Evolutionary conservation across 2,797 vertebrate species (phyloP), one percentile per base, ranked within the genome.

Genomic region (Echiichthys vipera): DNA sequence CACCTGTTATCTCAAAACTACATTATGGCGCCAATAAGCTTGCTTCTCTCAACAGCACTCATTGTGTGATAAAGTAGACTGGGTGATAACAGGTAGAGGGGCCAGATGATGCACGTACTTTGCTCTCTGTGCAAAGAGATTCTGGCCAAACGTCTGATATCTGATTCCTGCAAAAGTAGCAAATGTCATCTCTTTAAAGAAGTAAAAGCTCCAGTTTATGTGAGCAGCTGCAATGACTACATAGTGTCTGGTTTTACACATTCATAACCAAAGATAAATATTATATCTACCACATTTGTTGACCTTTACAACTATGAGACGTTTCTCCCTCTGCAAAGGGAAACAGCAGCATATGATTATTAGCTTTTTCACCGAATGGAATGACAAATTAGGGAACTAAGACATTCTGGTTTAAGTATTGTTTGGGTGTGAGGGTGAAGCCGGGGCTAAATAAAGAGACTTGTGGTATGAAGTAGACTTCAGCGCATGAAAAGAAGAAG

Each of bases 401-500:
- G 36, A 81, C 43, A 61, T 65, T 37, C 57, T 57, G 24, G 34
- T 77, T 43, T 47, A 57, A 76, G 61, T 22, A 64, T 24, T 2
- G 61, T 81, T 86, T 87, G 86, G 72, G 76, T 84, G 84, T 81
- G 74, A 83, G 72, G 64, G 70, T 80, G 45, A 88, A 83, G 56
- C 73, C 22, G 11, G 47, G 63, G 42, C 77, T 87, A 89, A 84
- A 92, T 80, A 80, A 78, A 87, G 83, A 78, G 71, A 76, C 30
- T 32, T 82, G 77, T 71, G 78, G 83, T 85, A 75, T 58, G 72
- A 86, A 68, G 34, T 46, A 83, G 79, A 73, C 67, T 65, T 36
- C 15, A 75, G 63, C 18, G 51, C 71, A 62, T 71, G 40, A 76
- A 77, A 65, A 50, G 34, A 80, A 27, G 27, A 18, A 72, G 24